These are phyloP conservation scores for Meloidogyne floridensis DNA, from an alignment of 1,140 invertebrate species.

Conservation along the genomic window DNA sequence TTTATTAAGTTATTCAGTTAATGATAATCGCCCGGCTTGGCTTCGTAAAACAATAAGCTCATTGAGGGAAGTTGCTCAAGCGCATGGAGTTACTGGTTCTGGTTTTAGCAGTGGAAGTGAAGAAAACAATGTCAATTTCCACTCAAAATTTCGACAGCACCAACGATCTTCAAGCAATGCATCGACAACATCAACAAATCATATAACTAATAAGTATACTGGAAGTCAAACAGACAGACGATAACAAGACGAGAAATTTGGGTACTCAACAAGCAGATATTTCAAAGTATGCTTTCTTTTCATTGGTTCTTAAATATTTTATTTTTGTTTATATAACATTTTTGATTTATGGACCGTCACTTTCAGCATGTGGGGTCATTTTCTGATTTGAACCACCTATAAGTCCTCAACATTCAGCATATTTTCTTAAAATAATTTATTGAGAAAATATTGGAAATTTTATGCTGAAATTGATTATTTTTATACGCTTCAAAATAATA, in stretches of 20 bases:
- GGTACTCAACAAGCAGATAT: background rate
- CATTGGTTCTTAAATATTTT: background rate
- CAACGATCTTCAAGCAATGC: conserved; percentile 18
- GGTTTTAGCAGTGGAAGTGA: background rate
- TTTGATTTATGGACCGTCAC: too few relatives aligned
- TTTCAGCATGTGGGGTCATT: too few relatives aligned
- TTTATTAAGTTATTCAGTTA: conserved; percentile 1
- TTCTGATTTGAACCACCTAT: too few relatives aligned
- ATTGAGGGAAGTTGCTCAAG: conserved; percentile 28
- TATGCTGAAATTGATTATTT: too few relatives aligned
- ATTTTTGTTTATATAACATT: too few relatives aligned
- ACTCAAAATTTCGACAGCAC: background rate
- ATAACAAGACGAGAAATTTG: background rate
- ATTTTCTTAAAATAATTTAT: too few relatives aligned
- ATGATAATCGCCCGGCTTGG: conserved; percentile 45
- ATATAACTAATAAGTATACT: background rate
- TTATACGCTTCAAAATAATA: too few relatives aligned
- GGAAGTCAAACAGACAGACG: background rate
- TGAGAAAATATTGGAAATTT: too few relatives aligned
- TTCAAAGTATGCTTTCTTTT: background rate
- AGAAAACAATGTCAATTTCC: background rate
- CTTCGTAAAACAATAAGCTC: conserved; percentile 62
- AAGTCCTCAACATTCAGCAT: too few relatives aligned
- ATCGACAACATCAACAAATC: background rate
- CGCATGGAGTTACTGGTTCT: background rate